These are phyloP conservation scores for Agrypnia vestita DNA, from an alignment of 1,140 invertebrate genomes.

Conservation along the genomic window DNA sequence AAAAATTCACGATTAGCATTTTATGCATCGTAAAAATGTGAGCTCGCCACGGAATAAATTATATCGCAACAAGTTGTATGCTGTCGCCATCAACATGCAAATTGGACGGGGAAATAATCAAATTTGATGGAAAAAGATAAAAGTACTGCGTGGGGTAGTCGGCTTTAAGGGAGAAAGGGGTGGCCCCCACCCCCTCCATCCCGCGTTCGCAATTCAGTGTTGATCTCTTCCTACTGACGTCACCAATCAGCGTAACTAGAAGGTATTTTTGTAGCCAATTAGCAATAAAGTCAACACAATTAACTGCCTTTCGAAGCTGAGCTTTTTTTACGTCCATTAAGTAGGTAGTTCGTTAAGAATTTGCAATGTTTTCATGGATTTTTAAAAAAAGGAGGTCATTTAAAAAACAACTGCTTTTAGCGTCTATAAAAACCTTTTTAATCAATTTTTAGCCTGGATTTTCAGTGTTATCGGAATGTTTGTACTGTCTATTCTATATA, in stretches of 20 bases:
- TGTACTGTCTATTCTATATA: no score
- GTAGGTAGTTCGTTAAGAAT: not conserved
- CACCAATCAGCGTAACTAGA: not conserved
- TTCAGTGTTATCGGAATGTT: no score
- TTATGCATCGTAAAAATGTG: constrained; percentile 34
- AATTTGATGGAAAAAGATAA: constrained; percentile 41
- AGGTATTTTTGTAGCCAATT: not conserved
- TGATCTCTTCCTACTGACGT: not conserved
- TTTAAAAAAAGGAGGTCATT: no score
- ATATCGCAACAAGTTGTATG: constrained; percentile 40
- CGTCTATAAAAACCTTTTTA: not conserved
- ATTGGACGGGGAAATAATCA: constrained; percentile 43
- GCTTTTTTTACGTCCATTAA: not conserved
- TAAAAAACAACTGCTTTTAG: not conserved
- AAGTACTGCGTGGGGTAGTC: not conserved
- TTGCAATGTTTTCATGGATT: no score
- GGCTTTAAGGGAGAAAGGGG: not conserved
- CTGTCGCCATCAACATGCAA: constrained; percentile 14
- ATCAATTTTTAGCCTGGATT: not conserved
- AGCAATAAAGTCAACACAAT: constrained; percentile 24
- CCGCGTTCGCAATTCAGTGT: not conserved
- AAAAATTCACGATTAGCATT: constrained; percentile 29
- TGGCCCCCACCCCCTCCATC: not conserved
- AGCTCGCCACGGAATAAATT: constrained; percentile 5
- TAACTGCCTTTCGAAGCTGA: not conserved